A percentile compares a stretch with the other conserved stretches of the same genome.
These are phyloP conservation scores for Pocillopora verrucosa DNA, from an alignment of 64 coral and sea anemone genomes.

Conservation along the genomic window DNA sequence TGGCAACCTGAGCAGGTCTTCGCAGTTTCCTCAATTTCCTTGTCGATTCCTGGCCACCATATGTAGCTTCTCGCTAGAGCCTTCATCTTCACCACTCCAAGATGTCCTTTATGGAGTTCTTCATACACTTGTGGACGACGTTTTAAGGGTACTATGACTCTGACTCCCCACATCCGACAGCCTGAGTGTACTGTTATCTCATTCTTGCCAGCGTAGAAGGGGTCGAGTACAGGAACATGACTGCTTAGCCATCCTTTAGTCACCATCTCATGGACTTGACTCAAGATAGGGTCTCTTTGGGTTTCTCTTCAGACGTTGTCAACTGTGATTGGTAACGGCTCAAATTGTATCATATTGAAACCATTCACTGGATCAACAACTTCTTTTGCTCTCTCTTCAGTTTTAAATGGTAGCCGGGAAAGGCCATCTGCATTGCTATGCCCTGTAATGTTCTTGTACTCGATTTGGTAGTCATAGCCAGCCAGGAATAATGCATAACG, in stretches of 20 bases:
- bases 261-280: too few relatives aligned
- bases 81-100: background rate
- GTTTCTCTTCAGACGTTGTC: too few relatives aligned
- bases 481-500: slow-evolving; percentile 26
- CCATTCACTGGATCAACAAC: background rate
- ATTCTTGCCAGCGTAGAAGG: too few relatives aligned
- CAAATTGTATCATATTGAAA: slow-evolving; percentile 33
- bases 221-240: too few relatives aligned
- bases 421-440: slow-evolving; percentile 36
- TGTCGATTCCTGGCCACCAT: too few relatives aligned
- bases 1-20: background rate
- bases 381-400: background rate
- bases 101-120: slow-evolving; percentile 23
- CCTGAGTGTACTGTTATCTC: too few relatives aligned
- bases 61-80: too few relatives aligned
- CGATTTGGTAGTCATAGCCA: slow-evolving; percentile 31
- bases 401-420: slow-evolving; percentile 16
- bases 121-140: background rate
- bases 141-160: slow-evolving; percentile 28
- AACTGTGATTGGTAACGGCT: background rate
- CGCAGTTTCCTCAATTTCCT: too few relatives aligned
- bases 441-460: slow-evolving; percentile 6
- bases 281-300: too few relatives aligned
- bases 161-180: slow-evolving; percentile 22
- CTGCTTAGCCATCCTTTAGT: too few relatives aligned